phyloP scores from a whole-genome alignment of 1,140 invertebrate species.

The Cydia splendana region DNA sequence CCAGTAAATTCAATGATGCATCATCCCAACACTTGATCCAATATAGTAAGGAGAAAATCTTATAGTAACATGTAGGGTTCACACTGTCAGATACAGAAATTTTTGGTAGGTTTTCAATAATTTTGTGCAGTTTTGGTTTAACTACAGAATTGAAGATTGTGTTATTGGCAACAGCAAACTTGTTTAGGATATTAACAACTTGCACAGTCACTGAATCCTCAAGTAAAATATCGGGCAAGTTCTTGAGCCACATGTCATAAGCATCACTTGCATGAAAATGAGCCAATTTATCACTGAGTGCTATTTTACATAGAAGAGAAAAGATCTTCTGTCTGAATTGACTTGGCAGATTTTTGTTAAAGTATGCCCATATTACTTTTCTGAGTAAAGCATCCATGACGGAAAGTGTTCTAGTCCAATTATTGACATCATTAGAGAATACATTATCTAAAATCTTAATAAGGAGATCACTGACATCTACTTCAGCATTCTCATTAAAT shows the following conservation, averaged over 20 bases:
- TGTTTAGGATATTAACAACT: conserved; percentile 72
- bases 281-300: conserved; percentile 65
- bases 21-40: conserved; percentile 74
- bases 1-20: conserved; percentile 69
- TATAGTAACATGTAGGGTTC: conserved; percentile 57
- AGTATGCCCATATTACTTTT: conserved; percentile 72
- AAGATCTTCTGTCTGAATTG: conserved; percentile 71
- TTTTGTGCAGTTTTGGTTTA: conserved; percentile 60
- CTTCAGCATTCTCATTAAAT: conserved; percentile 54
- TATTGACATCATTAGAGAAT: conserved; percentile 62
- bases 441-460: conserved; percentile 68
- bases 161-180: conserved; percentile 72
- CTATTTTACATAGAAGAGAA: conserved; percentile 71
- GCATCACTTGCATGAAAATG: conserved; percentile 63
- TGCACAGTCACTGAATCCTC: conserved; percentile 59
- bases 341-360: conserved; percentile 55
- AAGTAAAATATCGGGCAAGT: conserved; percentile 75
- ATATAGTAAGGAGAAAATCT: conserved; percentile 71
- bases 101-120: conserved; percentile 73
- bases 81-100: conserved; percentile 60
- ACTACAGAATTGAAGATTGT: conserved; percentile 66
- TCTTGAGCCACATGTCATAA: conserved; percentile 72
- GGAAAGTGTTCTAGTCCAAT: conserved; percentile 61
- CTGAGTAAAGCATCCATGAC: conserved; percentile 66
- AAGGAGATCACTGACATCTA: conserved; percentile 55